phyloP scores from a whole-genome alignment of 2,888 invertebrate genomes.

The Aelia acuminata region DNA sequence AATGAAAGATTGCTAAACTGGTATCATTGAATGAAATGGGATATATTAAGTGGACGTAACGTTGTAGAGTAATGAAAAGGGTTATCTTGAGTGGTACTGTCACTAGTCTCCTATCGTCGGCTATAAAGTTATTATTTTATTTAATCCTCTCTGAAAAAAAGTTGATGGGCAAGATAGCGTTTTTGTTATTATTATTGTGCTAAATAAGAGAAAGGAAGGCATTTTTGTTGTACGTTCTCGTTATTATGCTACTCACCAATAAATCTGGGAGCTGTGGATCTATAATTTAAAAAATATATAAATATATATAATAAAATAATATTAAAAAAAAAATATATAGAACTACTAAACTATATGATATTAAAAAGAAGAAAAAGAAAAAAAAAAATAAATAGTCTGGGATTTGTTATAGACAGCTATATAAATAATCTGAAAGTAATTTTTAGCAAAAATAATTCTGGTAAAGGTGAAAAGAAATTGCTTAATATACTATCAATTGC shows the following conservation, averaged over 20 bases:
- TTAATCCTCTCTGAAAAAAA: constrained; percentile 29
- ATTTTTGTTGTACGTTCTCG: not conserved
- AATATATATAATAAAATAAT: constrained; percentile 62
- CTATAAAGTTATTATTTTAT: constrained; percentile 28
- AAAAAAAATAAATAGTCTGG: constrained; percentile 55
- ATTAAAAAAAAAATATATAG: constrained; percentile 61
- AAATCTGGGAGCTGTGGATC: constrained; percentile 58
- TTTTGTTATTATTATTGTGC: constrained; percentile 30
- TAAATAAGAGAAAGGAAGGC: constrained; percentile 2
- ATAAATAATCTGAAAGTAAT: constrained; percentile 48
- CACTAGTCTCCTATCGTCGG: constrained; percentile 37
- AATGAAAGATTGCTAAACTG: constrained; percentile 43
- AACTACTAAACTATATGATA: constrained; percentile 62
- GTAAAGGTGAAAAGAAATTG: constrained; percentile 52
- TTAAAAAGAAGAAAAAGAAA: constrained; percentile 60
- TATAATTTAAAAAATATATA: constrained; percentile 62
- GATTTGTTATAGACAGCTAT: constrained; percentile 56
- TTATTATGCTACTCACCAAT: constrained; percentile 53
- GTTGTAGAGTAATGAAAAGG: constrained; percentile 19
- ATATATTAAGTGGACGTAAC: constrained; percentile 10
- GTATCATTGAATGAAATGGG: not conserved
- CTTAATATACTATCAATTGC: constrained; percentile 43
- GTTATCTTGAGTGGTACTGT: constrained; percentile 8
- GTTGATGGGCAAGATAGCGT: not conserved
- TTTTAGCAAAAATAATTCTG: constrained; percentile 46